Conservation (phyloP, 1,140 invertebrate species). For the Maconellicoccus hirsutus region DNA sequence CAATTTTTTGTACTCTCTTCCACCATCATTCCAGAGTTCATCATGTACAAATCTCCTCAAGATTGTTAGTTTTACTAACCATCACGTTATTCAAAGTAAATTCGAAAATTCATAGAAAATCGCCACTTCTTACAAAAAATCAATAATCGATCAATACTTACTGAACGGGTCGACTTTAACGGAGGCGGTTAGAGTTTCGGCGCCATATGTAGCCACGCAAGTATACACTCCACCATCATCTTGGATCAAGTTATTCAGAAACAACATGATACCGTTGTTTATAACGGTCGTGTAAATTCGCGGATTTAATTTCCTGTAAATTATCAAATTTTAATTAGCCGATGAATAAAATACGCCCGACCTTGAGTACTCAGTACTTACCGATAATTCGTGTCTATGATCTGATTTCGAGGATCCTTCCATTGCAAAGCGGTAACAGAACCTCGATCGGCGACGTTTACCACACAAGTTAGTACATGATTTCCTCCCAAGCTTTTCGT, state of each 20-base stretch:
- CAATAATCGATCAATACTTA: neutral
- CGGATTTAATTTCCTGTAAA: neutral
- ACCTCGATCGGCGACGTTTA: neutral
- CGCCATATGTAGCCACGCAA: neutral
- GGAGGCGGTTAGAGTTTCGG: neutral
- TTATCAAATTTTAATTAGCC: no score
- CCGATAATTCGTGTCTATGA: neutral
- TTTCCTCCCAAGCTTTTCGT: neutral
- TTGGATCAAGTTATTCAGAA: neutral
- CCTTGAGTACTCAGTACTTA: no score
- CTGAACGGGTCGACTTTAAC: neutral
- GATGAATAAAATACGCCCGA: no score
- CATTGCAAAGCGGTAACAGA: neutral
- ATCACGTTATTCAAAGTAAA: no score
- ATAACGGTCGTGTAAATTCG: neutral
- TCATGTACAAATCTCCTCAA: no score
- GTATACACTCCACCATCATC: neutral
- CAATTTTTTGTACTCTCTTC: no score
- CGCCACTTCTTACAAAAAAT: no score
- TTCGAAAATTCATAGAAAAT: no score
- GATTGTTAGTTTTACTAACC: no score
- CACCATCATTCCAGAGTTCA: no score
- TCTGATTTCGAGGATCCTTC: neutral
- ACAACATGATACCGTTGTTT: neutral
- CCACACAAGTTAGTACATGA: neutral